Conservation (phyloP, 92 coral and sea anemone genomes). For the Hydrozoanthus gracilis region DNA sequence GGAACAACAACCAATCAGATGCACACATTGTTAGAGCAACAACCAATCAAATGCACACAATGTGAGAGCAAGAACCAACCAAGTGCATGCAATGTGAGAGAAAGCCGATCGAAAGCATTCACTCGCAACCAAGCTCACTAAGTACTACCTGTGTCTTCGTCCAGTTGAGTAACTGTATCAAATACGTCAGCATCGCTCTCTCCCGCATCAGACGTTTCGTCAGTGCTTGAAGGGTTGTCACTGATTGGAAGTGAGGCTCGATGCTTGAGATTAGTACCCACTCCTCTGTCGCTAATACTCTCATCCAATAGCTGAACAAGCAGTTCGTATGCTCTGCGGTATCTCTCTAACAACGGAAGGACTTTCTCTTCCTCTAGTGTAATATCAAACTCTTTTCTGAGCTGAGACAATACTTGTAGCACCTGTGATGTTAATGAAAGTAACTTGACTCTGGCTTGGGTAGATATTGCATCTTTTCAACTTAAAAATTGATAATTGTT, state of each 20-base stretch:
- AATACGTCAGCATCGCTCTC: slow-evolving; percentile 83
- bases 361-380: slow-evolving; percentile 71
- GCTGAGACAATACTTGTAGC: slow-evolving; percentile 63
- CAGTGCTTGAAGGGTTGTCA: slow-evolving; percentile 34
- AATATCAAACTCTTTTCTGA: slow-evolving; percentile 74
- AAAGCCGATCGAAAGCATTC: too few relatives aligned
- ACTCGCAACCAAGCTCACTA: background rate
- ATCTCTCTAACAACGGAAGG: slow-evolving; percentile 78
- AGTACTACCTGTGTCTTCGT: slow-evolving; percentile 79
- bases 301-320: slow-evolving; percentile 78
- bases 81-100: too few relatives aligned
- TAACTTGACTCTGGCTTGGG: background rate
- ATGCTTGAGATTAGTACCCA: background rate
- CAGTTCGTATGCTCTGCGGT: slow-evolving; percentile 74
- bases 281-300: slow-evolving; percentile 49
- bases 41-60: too few relatives aligned
- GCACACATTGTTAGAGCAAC: too few relatives aligned
- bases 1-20: too few relatives aligned
- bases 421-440: slow-evolving; percentile 49
- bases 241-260: slow-evolving; percentile 31
- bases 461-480: too few relatives aligned
- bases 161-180: slow-evolving; percentile 88
- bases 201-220: slow-evolving; percentile 53
- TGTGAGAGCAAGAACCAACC: too few relatives aligned
- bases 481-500: too few relatives aligned